phyloP scores from a whole-genome alignment of 2,888 invertebrate genomes.

The Diadegma fenestrale region DNA sequence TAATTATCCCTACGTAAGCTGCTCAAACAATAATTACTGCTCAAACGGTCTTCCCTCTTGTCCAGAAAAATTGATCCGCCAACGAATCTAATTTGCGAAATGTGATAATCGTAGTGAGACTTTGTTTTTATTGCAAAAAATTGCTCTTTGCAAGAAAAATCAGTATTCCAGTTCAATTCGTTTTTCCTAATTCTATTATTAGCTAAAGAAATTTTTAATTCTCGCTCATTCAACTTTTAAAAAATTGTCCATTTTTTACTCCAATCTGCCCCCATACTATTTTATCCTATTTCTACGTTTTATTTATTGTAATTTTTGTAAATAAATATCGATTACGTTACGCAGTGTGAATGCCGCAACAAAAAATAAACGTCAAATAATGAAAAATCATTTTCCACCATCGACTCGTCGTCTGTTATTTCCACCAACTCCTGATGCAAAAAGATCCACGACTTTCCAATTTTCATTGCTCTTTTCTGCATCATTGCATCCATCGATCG shows the following conservation, averaged over 20 bases:
- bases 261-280: too few species aligned
- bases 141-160: background rate
- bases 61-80: too few species aligned
- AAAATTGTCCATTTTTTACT: background rate
- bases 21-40: background rate
- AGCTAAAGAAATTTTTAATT: background rate
- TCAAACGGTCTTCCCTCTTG: background rate
- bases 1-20: background rate
- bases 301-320: conserved; percentile 79
- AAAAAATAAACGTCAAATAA: background rate
- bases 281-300: conserved; percentile 47
- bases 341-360: background rate
- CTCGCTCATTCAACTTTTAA: background rate
- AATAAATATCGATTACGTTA: conserved; percentile 72
- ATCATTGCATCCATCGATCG: background rate
- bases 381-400: background rate
- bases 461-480: background rate
- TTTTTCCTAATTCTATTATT: background rate
- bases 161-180: background rate
- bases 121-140: too few species aligned
- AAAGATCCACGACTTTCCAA: background rate
- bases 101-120: too few species aligned
- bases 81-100: too few species aligned
- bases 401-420: background rate
- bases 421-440: background rate